Base-by-base conservation (phyloP, 2,797 vertebrate genomes). In the Dendrocincla tyrannina region DNA sequence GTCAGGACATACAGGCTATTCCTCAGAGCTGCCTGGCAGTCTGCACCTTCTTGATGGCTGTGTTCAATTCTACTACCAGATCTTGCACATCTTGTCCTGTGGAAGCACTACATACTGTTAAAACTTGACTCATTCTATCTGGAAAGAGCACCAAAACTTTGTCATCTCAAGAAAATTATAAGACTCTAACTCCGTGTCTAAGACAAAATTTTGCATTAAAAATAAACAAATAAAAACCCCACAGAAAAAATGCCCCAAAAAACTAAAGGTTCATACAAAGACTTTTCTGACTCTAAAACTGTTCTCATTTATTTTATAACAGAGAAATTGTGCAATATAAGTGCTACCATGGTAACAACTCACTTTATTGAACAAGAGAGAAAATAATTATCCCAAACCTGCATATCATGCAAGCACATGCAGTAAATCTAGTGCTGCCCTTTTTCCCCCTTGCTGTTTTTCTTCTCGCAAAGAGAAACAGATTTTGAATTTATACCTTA, bases 261-360 rank as follows among this genome's bases (percentile, higher is more conserved):
- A 32, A 13, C 30, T 20, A 53, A 53, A 52, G 1, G 1, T 47
- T 92, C 66, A 68, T 27, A 81, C 33, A 53, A 88, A 73, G 52
- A 86, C 28, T 92, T 49, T 49, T 88, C 73, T 86, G 25, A 81
- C 76, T 88, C 76, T 82, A 80, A 86, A 96, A 95, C 67, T 76
- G 55, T 86, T 94, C 82, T 76, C 63, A 76, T 93, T 95, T 96
- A 95, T 95, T 95, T 93, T 94, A 73, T 90, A 94, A 88, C 58
- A 82, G 72, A 96, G 92, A 94, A 90, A 91, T 50, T 58, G 85
- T 70, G 83, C 91, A 88, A 96, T 87, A 96, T 80, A 85, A 95
- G 82, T 74, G 96, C 93, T 96, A 77, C 96, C 94, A 96, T 97
- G 91, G 96, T 78, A 96, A 96, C 95, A 88, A 95, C 49, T 95